Evolutionary conservation across 2,888 invertebrate species (phyloP).

Genomic region (Ophion obscuratus): DNA sequence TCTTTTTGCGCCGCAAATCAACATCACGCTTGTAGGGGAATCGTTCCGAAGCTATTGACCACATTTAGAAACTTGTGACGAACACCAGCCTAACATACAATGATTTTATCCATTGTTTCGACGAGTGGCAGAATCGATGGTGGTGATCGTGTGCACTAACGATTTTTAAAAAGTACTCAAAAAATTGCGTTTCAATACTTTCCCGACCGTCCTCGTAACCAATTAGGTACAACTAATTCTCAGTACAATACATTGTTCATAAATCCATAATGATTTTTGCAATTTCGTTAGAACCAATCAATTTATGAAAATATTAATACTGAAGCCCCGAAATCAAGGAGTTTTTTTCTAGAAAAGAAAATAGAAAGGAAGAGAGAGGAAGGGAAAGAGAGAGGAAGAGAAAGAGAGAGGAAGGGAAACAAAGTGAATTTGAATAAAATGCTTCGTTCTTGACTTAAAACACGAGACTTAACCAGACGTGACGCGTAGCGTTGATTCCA

Average conservation of each 20-base stretch:
- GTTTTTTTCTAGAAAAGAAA: too few relatives aligned
- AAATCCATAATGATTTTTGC: background rate
- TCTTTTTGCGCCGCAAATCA: too few relatives aligned
- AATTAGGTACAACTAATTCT: too few relatives aligned
- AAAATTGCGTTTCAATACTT: background rate
- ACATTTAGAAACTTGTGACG: too few relatives aligned
- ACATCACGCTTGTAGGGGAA: too few relatives aligned
- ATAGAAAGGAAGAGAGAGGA: background rate
- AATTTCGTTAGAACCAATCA: background rate
- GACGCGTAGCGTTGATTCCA: constrained; percentile 83
- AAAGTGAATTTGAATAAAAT: constrained; percentile 37
- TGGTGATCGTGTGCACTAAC: too few relatives aligned
- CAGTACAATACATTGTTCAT: too few relatives aligned
- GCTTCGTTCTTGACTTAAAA: constrained; percentile 69
- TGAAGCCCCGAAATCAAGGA: background rate
- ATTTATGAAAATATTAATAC: background rate
- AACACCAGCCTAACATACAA: too few relatives aligned
- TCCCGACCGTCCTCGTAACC: background rate
- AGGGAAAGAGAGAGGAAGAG: background rate
- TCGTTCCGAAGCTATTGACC: too few relatives aligned
- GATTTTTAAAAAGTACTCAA: background rate
- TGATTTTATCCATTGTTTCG: too few relatives aligned
- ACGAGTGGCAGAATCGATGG: too few relatives aligned
- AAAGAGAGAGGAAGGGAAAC: background rate
- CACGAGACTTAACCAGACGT: constrained; percentile 79